phyloP scores from a whole-genome alignment of 1,140 invertebrate genomes.

The Nixonia krombeini region DNA sequence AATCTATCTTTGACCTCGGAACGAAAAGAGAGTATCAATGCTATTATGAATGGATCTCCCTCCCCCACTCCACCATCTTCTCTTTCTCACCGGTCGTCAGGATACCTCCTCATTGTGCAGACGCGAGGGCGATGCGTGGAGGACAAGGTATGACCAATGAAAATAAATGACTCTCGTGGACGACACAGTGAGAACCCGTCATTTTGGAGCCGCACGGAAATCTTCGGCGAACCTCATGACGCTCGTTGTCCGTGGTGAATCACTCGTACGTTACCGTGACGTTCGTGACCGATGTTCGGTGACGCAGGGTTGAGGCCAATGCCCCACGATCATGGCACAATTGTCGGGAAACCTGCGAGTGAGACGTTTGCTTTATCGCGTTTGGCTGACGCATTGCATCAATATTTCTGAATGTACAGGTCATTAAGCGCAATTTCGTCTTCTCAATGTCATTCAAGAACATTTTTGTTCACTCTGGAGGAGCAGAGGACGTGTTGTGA shows the following conservation, averaged over 20 bases:
- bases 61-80: no score
- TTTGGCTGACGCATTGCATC: no score
- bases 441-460: no score
- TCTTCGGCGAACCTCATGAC: constrained; percentile 48
- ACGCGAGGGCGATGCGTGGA: constrained; percentile 30
- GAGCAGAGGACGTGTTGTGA: no score
- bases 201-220: constrained; percentile 45
- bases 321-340: no score
- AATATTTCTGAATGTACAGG: no score
- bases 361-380: no score
- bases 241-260: constrained; percentile 30
- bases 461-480: no score
- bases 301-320: no score
- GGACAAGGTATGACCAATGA: constrained; percentile 47
- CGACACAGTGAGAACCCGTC: constrained; percentile 29
- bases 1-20: constrained; percentile 8
- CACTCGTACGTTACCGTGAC: constrained; percentile 29
- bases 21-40: constrained; percentile 36
- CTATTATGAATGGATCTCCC: no score
- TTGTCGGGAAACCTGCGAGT: no score
- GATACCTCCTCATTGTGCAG: constrained; percentile 37
- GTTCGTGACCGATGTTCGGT: constrained; percentile 18
- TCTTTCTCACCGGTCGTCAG: background rate
- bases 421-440: no score
- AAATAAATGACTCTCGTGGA: constrained; percentile 42